A percentile compares a stretch with the other conserved stretches of the same genome.
Evolutionary conservation across 2,113 vertebrate species (phyloP).

Genomic region (Dicaeum eximium): DNA sequence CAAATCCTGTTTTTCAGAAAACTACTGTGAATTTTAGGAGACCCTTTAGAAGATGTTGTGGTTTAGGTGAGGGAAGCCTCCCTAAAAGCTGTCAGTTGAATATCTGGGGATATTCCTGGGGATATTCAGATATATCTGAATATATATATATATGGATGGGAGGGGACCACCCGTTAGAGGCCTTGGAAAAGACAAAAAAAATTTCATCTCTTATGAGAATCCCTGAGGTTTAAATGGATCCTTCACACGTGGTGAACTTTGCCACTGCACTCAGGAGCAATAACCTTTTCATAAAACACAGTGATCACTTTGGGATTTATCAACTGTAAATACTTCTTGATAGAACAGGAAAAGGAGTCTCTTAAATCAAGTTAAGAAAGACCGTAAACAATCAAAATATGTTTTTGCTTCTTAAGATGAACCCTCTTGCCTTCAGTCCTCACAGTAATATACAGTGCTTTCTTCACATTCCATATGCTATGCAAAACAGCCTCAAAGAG

Average conservation of each 20-base stretch:
- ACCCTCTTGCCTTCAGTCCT: not conserved
- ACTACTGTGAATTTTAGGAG: not conserved
- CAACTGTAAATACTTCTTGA: not conserved
- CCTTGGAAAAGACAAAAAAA: not conserved
- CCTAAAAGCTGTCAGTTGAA: not conserved
- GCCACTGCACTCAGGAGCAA: not conserved
- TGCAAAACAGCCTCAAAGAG: not conserved
- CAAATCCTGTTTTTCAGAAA: not conserved
- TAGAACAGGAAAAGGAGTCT: not conserved
- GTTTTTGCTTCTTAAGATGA: not conserved
- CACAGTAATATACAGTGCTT: not conserved
- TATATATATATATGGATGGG: too few relatives aligned
- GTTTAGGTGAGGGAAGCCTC: not conserved
- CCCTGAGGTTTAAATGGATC: not conserved
- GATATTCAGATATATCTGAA: too few relatives aligned
- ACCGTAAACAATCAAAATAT: not conserved
- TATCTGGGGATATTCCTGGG: too few relatives aligned
- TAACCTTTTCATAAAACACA: not conserved
- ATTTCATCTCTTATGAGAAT: not conserved
- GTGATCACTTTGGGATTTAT: not conserved
- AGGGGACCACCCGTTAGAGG: not conserved
- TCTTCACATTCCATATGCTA: not conserved
- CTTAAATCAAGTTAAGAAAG: not conserved
- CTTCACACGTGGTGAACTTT: not conserved
- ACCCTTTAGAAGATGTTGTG: not conserved